These are phyloP conservation scores for Rhinichthys klamathensis DNA, from an alignment of 2,113 vertebrate genomes.

Conservation along the genomic window DNA sequence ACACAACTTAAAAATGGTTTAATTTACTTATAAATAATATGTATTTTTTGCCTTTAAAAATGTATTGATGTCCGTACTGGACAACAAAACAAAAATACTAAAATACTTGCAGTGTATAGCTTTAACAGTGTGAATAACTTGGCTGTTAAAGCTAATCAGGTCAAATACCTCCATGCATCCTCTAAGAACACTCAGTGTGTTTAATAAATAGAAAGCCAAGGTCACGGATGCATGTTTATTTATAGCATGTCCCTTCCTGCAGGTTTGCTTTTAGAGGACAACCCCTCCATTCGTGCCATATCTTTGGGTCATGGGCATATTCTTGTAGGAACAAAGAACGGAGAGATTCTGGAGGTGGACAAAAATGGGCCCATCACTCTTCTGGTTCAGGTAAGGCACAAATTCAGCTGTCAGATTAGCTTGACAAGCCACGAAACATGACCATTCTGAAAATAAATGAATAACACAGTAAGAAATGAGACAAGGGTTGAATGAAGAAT, in stretches of 20 bases:
- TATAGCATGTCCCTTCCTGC: constrained; percentile 47
- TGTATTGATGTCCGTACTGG: not conserved
- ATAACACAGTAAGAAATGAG: not conserved
- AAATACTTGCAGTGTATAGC: not conserved
- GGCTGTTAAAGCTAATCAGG: not conserved
- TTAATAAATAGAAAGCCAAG: constrained; percentile 13
- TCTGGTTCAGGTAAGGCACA: constrained; percentile 73
- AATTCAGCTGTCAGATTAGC: not conserved
- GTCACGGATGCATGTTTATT: constrained; percentile 37
- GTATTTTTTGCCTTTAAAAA: not conserved
- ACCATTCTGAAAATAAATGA: not conserved
- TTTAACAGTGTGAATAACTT: constrained; percentile 7
- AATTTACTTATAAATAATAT: too few relatives aligned
- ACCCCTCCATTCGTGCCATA: constrained; percentile 99
- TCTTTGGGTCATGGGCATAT: constrained; percentile 97
- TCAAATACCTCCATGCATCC: constrained; percentile 40
- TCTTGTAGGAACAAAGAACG: constrained; percentile 97
- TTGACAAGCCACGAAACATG: not conserved
- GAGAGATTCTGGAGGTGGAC: constrained; percentile 97
- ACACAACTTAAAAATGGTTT: too few relatives aligned
- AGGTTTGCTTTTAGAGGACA: constrained; percentile 98
- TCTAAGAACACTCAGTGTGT: constrained; percentile 39
- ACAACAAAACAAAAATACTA: not conserved
- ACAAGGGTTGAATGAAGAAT: not conserved
- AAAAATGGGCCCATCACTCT: constrained; percentile 95